Conservation (phyloP, 2,113 vertebrate genomes). For the Xyrauchen texanus region DNA sequence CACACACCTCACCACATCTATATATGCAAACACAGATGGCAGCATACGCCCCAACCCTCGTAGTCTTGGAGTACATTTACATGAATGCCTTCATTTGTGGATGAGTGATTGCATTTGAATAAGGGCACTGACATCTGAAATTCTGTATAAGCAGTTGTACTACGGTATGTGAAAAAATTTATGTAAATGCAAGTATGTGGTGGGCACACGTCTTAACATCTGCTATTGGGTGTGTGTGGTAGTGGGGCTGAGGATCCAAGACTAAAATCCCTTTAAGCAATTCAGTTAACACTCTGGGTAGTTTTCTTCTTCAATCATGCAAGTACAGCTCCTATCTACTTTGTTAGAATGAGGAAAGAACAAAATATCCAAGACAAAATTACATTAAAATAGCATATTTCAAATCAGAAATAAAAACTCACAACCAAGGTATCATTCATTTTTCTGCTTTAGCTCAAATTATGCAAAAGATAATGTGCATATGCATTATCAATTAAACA, state of each 20-base stretch:
- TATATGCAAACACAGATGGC: conserved; percentile 22
- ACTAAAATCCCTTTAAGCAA: no score
- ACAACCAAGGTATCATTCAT: no score
- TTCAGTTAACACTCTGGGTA: no score
- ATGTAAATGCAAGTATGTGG: conserved; percentile 58
- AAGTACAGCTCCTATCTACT: no score
- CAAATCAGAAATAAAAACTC: no score
- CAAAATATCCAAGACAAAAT: no score
- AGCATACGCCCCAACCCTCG: background rate
- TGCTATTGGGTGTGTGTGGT: background rate
- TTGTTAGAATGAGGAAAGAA: no score
- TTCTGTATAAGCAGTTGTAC: conserved; percentile 45
- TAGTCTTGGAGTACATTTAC: background rate
- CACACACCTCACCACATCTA: background rate
- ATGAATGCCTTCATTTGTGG: conserved; percentile 20
- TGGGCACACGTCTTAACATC: background rate
- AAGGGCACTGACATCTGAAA: conserved; percentile 29
- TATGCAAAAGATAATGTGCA: no score
- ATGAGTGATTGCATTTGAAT: conserved; percentile 44
- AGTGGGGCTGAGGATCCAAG: conserved; percentile 40
- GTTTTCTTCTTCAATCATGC: no score
- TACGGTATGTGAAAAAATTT: conserved; percentile 50
- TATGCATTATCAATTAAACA: no score
- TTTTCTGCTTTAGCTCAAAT: no score
- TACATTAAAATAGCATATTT: no score